These are phyloP conservation scores for Hypena proboscidalis DNA, from an alignment of 2,888 invertebrate genomes.

Conservation along the genomic window DNA sequence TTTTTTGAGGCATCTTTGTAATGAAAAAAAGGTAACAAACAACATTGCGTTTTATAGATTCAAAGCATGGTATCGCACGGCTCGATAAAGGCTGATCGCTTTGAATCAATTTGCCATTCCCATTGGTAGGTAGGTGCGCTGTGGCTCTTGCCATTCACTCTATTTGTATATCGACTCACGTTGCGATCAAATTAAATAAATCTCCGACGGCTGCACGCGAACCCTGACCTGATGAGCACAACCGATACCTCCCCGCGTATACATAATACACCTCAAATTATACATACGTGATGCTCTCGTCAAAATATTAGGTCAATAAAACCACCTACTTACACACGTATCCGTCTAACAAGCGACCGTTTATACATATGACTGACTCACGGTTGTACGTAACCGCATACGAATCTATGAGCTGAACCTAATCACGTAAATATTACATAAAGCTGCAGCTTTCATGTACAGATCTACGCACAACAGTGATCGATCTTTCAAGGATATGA, in stretches of 20 bases:
- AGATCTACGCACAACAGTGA: slow-evolving; percentile 5
- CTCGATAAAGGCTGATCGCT: slow-evolving; percentile 51
- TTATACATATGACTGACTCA: slow-evolving; percentile 1
- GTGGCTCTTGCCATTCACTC: slow-evolving; percentile 45
- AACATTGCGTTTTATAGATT: slow-evolving; percentile 43
- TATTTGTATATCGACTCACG: slow-evolving; percentile 41
- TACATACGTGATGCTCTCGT: slow-evolving; percentile 14
- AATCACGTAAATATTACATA: slow-evolving; percentile 15
- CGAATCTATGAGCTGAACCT: slow-evolving; percentile 5
- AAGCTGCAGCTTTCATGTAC: slow-evolving; percentile 14
- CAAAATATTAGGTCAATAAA: slow-evolving; percentile 14
- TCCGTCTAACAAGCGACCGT: background rate
- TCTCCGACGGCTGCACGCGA: slow-evolving; percentile 57
- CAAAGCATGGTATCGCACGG: slow-evolving; percentile 43
- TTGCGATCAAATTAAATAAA: slow-evolving; percentile 59
- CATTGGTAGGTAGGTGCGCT: slow-evolving; percentile 39
- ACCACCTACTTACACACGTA: too few relatives aligned
- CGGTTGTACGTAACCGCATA: background rate
- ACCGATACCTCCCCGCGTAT: slow-evolving; percentile 45
- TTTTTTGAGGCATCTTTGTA: background rate
- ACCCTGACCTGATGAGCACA: slow-evolving; percentile 34
- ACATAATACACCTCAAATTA: slow-evolving; percentile 19
- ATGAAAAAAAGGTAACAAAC: slow-evolving; percentile 33
- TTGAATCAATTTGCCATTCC: slow-evolving; percentile 56
- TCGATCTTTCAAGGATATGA: slow-evolving; percentile 8